phyloP scores from a whole-genome alignment of 30 jellyfish, hydroid and myxozoan species.

The Nemopilema nomurai region DNA sequence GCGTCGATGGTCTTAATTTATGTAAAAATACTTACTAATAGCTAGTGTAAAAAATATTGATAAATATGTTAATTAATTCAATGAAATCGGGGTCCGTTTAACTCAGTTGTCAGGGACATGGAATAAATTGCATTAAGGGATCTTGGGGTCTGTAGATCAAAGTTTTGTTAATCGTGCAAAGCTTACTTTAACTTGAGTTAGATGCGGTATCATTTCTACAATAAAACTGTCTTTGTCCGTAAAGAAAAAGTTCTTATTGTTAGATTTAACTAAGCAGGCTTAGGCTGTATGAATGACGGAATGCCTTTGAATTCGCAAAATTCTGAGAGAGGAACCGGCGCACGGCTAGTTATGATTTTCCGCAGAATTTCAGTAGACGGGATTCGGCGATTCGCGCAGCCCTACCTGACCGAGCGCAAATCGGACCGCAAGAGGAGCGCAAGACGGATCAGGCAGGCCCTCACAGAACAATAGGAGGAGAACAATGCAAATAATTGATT shows the following conservation, averaged over 20 bases:
- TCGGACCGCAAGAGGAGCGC: slow-evolving; percentile 32
- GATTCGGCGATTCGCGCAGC: slow-evolving; percentile 8
- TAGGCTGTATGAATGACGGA: slow-evolving; percentile 62
- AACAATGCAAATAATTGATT: slow-evolving; percentile 41
- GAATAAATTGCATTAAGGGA: slow-evolving; percentile 42
- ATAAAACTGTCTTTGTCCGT: slow-evolving; percentile 56
- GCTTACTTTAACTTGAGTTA: slow-evolving; percentile 38
- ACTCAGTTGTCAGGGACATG: slow-evolving; percentile 23
- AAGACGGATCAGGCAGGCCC: slow-evolving; percentile 24
- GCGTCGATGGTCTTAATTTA: slow-evolving; percentile 22
- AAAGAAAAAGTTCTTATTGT: slow-evolving; percentile 59
- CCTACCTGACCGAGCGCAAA: slow-evolving; percentile 3
- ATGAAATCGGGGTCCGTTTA: slow-evolving; percentile 25
- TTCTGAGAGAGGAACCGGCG: slow-evolving; percentile 59
- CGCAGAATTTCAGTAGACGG: slow-evolving; percentile 34
- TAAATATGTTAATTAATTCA: slow-evolving; percentile 28
- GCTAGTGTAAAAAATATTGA: slow-evolving; percentile 1
- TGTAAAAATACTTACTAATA: slow-evolving; percentile 28
- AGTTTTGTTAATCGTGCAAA: slow-evolving; percentile 49
- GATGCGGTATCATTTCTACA: slow-evolving; percentile 66
- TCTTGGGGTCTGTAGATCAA: slow-evolving; percentile 45
- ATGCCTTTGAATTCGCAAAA: slow-evolving; percentile 59
- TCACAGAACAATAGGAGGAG: slow-evolving; percentile 4
- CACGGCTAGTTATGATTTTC: slow-evolving; percentile 51
- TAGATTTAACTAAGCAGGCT: slow-evolving; percentile 56